These are phyloP conservation scores for Lasioglossum leucozonium DNA, from an alignment of 2,888 invertebrate species.

Conservation along the genomic window DNA sequence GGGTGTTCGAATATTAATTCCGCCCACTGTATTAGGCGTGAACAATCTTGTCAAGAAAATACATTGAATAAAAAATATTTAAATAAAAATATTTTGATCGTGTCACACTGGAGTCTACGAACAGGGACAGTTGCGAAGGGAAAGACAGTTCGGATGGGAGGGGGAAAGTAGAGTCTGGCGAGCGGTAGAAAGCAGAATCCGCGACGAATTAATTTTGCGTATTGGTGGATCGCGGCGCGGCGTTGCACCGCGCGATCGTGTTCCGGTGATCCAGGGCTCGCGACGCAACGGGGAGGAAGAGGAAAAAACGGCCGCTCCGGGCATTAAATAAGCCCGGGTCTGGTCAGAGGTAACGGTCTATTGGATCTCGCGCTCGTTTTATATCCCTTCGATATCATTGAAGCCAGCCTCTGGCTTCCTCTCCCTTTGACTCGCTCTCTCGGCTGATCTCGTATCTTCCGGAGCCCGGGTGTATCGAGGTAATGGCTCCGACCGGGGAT, in stretches of 20 bases:
- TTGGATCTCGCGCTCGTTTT: slow-evolving; percentile 33
- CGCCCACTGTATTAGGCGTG: no score
- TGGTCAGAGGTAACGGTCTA: slow-evolving; percentile 18
- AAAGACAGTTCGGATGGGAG: neutral
- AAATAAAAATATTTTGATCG: no score
- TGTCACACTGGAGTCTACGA: no score
- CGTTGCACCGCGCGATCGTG: neutral
- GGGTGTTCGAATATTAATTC: no score
- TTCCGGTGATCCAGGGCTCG: slow-evolving; percentile 5
- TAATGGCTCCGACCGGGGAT: slow-evolving; percentile 46
- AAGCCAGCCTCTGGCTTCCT: slow-evolving; percentile 24
- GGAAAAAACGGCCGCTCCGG: slow-evolving; percentile 10
- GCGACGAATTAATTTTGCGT: slow-evolving; percentile 59
- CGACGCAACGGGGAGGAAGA: neutral
- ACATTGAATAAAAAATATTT: no score
- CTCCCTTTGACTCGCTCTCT: slow-evolving; percentile 38
- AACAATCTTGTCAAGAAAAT: no score
- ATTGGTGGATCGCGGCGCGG: slow-evolving; percentile 19
- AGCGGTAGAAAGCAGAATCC: slow-evolving; percentile 8
- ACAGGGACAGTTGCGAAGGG: neutral
- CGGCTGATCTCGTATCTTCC: slow-evolving; percentile 25
- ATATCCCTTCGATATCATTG: slow-evolving; percentile 50
- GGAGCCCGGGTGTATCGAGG: slow-evolving; percentile 1
- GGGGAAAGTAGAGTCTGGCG: neutral
- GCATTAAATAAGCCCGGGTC: slow-evolving; percentile 39